These are phyloP conservation scores for Falcunculus frontatus DNA, from an alignment of 2,113 vertebrate species.

Conservation along the genomic window DNA sequence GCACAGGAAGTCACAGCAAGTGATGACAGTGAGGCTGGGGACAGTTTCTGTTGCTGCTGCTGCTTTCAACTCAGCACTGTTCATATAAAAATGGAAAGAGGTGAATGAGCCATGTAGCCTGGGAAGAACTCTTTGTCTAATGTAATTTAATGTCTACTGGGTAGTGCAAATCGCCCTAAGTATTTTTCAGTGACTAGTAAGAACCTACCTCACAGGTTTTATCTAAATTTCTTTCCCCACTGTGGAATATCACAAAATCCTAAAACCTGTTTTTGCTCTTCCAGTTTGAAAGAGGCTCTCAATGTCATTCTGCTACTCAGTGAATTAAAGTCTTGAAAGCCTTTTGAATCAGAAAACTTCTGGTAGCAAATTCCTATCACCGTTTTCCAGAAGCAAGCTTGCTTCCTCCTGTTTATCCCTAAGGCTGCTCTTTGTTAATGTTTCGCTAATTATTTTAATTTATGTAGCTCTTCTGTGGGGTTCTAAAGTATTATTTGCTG, in stretches of 20 bases:
- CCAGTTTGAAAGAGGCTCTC: background rate
- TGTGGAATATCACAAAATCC: background rate
- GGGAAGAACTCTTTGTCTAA: background rate
- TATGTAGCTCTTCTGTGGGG: background rate
- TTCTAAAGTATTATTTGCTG: background rate
- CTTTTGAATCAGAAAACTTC: background rate
- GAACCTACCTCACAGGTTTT: background rate
- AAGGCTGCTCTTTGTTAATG: background rate
- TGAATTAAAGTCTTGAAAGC: background rate
- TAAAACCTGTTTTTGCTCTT: background rate
- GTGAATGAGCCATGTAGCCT: background rate
- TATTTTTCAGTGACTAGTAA: background rate
- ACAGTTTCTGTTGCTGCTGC: background rate
- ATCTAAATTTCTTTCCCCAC: background rate
- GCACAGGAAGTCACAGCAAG: background rate
- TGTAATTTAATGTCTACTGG: background rate
- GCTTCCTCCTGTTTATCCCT: background rate
- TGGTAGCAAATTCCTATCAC: background rate
- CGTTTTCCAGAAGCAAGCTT: background rate
- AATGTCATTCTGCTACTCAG: background rate
- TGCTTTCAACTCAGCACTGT: background rate
- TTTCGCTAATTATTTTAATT: background rate
- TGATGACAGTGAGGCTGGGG: background rate
- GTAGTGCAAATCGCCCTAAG: background rate
- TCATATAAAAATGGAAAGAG: background rate